Evolutionary conservation across 2,797 vertebrate species (phyloP), one percentile per base, ranked within the genome.

Genomic region (Gephyroberyx darwinii): DNA sequence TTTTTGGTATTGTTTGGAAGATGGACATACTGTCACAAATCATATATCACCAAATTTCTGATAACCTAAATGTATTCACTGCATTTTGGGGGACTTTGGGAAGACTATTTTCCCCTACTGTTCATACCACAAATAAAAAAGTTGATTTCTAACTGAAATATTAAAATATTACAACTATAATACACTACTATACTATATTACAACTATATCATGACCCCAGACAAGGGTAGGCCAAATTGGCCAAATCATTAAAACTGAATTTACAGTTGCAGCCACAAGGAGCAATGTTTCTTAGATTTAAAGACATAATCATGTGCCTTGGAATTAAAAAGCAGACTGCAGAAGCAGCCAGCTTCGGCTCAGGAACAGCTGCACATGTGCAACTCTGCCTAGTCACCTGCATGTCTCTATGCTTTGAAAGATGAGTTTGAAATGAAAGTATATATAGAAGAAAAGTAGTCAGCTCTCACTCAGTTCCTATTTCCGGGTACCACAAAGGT

Each of bases 381-480:
- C 8, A 41, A 39, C 7, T 10, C 10, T 12, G 10, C 12, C 4
- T 4, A 56, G 48, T 57, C 56, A 65, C 61, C 77, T 82, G 62
- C 30, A 54, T 20, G 35, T 10, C 39, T 10, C 39, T 3, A 52
- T 30, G 55, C 55, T 39, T 2, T 20, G 80, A 78, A 63, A 76
- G 80, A 69, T 72, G 22, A 22, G 30, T 43, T 12, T 31, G 0
- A 16, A 5, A 3, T 4, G 13, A 9, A 0, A 9, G 0, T 4
- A 26, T 26, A n/a, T 26, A 26, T 26, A 26, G 9, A 10, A 26
- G 37, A 14, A 62, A 50, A 31, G 2, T 0, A 0, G 75, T 8
- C 75, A 79, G 0, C 17, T 57, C 67, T 72, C 74, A 84, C 88
- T 81, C 41, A 0, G 0, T 50, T 53, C 0, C 0, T 2, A 17